phyloP scores from a whole-genome alignment of 2,113 vertebrate genomes.

The Urocitellus parryii region DNA sequence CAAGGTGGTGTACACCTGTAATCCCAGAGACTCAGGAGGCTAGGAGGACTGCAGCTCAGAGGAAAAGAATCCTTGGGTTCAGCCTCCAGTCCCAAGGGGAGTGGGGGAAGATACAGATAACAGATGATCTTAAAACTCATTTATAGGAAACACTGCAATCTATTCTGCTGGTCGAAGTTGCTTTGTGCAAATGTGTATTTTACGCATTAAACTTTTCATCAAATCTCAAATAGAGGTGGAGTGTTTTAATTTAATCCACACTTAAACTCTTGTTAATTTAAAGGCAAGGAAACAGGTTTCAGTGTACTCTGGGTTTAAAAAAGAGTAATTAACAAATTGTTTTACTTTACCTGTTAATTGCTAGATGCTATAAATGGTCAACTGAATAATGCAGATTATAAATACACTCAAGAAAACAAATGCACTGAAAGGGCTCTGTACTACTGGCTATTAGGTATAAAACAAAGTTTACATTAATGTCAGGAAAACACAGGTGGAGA shows the following conservation, averaged over 20 bases:
- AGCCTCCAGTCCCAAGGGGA: no score
- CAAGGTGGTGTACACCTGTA: no score
- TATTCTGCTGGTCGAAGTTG: slow-evolving; percentile 69
- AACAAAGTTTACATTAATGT: slow-evolving; percentile 75
- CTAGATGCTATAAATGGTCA: slow-evolving; percentile 61
- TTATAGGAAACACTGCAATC: slow-evolving; percentile 69
- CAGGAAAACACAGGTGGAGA: slow-evolving; percentile 79
- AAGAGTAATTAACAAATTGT: slow-evolving; percentile 42
- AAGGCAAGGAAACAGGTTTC: background rate
- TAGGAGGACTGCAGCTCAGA: no score
- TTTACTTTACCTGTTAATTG: slow-evolving; percentile 50
- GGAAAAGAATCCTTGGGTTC: no score
- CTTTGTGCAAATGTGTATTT: slow-evolving; percentile 55
- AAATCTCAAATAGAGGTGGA: background rate
- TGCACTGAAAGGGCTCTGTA: slow-evolving; percentile 20
- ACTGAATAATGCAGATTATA: slow-evolving; percentile 56
- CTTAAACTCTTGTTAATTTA: background rate
- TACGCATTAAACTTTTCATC: slow-evolving; percentile 57
- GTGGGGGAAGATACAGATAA: slow-evolving; percentile 51
- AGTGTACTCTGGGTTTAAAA: background rate
- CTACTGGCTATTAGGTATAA: slow-evolving; percentile 61
- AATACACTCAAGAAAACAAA: slow-evolving; percentile 62
- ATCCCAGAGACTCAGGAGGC: no score
- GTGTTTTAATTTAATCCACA: background rate
- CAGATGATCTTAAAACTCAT: slow-evolving; percentile 73